A percentile compares a stretch with the other conserved stretches of the same genome.
These are phyloP conservation scores for Scyliorhinus canicula DNA, from an alignment of 2,797 vertebrate genomes.

Conservation along the genomic window DNA sequence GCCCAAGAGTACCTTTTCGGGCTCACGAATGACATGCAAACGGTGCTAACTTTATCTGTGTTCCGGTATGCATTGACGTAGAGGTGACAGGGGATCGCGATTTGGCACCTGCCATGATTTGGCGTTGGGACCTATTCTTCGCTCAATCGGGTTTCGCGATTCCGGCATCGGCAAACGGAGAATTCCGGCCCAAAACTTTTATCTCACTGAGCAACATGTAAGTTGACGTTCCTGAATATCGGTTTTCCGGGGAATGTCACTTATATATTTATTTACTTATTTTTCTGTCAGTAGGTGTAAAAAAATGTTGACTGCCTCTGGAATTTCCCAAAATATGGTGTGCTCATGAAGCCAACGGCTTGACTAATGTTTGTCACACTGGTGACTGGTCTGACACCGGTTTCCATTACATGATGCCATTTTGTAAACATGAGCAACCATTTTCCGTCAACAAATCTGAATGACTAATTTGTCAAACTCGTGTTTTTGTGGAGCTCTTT, in stretches of 20 bases:
- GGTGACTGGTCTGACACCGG: not conserved
- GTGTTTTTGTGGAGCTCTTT: not conserved
- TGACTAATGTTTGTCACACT: conserved; percentile 12
- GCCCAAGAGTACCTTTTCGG: too few species aligned
- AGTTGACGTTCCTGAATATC: not conserved
- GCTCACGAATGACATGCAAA: too few species aligned
- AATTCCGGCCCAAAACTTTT: too few species aligned
- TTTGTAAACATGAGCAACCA: not conserved
- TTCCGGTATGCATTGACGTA: too few species aligned
- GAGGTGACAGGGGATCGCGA: too few species aligned
- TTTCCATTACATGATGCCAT: conserved; percentile 5
- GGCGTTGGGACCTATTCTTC: too few species aligned
- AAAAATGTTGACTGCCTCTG: not conserved
- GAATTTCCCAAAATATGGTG: not conserved
- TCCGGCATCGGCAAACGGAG: too few species aligned
- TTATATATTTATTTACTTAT: not conserved
- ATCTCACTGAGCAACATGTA: not conserved
- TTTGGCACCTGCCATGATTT: too few species aligned
- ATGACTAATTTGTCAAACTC: not conserved
- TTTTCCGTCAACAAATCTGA: not conserved
- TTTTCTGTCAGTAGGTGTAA: not conserved
- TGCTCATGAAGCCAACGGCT: not conserved
- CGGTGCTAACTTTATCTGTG: too few species aligned
- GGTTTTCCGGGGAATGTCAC: not conserved
- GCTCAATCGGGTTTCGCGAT: too few species aligned